phyloP scores from a whole-genome alignment of 1,140 invertebrate genomes.

The Dinothrombium tinctorium region DNA sequence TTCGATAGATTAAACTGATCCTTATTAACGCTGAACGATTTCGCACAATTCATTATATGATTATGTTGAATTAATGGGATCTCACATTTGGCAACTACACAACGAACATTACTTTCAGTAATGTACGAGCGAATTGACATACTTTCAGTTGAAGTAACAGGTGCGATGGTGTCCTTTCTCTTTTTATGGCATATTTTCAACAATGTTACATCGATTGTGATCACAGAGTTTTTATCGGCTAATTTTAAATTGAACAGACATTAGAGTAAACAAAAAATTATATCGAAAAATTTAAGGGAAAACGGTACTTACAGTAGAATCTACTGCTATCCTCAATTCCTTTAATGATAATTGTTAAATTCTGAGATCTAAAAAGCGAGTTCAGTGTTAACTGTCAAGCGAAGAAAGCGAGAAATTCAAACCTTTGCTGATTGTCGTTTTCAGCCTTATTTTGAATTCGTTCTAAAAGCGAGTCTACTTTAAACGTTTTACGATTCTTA shows the following conservation, averaged over 20 bases:
- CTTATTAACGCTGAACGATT: slow-evolving; percentile 51
- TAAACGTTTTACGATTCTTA: slow-evolving; percentile 26
- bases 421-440: neutral
- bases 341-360: neutral
- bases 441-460: neutral
- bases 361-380: neutral
- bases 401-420: no score
- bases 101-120: slow-evolving; percentile 5
- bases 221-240: slow-evolving; percentile 27
- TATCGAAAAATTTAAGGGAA: neutral
- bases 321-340: neutral
- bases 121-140: neutral
- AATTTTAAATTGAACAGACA: slow-evolving; percentile 17
- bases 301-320: neutral
- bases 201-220: slow-evolving; percentile 61
- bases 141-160: slow-evolving; percentile 30
- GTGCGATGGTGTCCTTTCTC: slow-evolving; percentile 63
- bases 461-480: slow-evolving; percentile 14
- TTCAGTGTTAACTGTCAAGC: no score
- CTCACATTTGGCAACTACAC: slow-evolving; percentile 40
- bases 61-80: slow-evolving; percentile 56
- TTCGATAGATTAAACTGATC: slow-evolving; percentile 54
- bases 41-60: slow-evolving; percentile 28
- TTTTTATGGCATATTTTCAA: slow-evolving; percentile 78
- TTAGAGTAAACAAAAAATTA: neutral